These are phyloP conservation scores for Syrista parreyssii DNA, from an alignment of 2,888 invertebrate genomes.

Conservation along the genomic window DNA sequence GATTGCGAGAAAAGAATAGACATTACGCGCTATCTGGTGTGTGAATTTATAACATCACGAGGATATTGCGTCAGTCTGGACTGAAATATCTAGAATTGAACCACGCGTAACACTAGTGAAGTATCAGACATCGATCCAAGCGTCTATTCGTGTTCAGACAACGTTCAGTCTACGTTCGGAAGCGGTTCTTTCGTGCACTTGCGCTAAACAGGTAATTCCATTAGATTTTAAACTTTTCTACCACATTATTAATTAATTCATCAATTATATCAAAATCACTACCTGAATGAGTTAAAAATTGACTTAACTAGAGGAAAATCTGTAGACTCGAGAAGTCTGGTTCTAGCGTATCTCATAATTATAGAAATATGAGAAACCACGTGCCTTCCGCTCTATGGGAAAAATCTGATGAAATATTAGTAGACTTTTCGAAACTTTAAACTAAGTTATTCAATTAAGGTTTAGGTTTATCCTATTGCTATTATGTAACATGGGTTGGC, in stretches of 20 bases:
- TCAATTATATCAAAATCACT: background rate
- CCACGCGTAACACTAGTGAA: conserved; percentile 1
- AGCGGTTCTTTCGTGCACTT: conserved; percentile 31
- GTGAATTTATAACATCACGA: background rate
- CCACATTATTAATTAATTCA: background rate
- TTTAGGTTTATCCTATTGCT: background rate
- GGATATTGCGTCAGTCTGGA: conserved; percentile 45
- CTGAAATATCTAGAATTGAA: conserved; percentile 36
- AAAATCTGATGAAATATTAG: background rate
- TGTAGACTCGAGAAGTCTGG: background rate
- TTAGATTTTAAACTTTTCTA: background rate
- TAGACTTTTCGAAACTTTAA: background rate
- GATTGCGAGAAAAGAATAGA: background rate
- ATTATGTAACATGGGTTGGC: conserved; percentile 49
- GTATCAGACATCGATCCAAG: conserved; percentile 37
- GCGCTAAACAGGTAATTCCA: conserved; percentile 19
- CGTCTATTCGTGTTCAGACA: conserved; percentile 45
- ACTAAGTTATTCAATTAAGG: background rate
- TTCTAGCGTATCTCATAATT: background rate
- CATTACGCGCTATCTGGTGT: conserved; percentile 6
- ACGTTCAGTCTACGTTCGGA: conserved; percentile 35
- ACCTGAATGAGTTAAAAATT: background rate
- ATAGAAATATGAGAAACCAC: background rate
- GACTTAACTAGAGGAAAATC: background rate
- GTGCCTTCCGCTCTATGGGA: background rate